phyloP scores from a whole-genome alignment of 2,797 vertebrate genomes.

The Bovichtus diacanthus region DNA sequence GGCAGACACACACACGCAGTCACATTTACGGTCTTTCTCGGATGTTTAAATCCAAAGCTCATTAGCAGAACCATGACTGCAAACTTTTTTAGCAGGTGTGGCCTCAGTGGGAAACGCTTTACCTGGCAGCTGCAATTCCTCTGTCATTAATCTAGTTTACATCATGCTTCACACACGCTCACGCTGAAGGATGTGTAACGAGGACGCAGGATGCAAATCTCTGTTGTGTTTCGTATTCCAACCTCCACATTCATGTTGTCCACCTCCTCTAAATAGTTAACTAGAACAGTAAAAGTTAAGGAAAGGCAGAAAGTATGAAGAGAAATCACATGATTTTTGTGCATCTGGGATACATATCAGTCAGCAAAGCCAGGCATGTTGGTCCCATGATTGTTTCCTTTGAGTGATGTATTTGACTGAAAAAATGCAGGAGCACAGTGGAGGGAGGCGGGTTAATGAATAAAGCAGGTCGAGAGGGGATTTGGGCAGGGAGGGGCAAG shows the following conservation, averaged over 20 bases:
- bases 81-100: conserved; percentile 38
- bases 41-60: conserved; percentile 36
- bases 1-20: conserved; percentile 23
- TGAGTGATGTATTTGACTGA: conserved; percentile 65
- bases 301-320: conserved; percentile 36
- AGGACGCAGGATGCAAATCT: neutral
- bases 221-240: neutral
- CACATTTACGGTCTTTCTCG: conserved; percentile 14
- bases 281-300: conserved; percentile 31
- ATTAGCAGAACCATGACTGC: conserved; percentile 25
- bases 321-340: conserved; percentile 51
- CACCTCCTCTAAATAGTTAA: conserved; percentile 8
- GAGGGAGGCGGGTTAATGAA: conserved; percentile 63
- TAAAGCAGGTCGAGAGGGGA: conserved; percentile 67
- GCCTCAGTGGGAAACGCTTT: conserved; percentile 21
- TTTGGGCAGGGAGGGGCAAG: conserved; percentile 47
- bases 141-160: conserved; percentile 26
- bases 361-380: conserved; percentile 71
- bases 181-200: neutral
- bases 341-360: conserved; percentile 81
- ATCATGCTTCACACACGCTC: conserved; percentile 15
- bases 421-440: conserved; percentile 51
- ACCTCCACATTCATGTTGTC: neutral
- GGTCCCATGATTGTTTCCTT: conserved; percentile 74
- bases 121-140: conserved; percentile 34